Base-by-base conservation (phyloP, 2,888 invertebrate species). In the Operophtera brumata region DNA sequence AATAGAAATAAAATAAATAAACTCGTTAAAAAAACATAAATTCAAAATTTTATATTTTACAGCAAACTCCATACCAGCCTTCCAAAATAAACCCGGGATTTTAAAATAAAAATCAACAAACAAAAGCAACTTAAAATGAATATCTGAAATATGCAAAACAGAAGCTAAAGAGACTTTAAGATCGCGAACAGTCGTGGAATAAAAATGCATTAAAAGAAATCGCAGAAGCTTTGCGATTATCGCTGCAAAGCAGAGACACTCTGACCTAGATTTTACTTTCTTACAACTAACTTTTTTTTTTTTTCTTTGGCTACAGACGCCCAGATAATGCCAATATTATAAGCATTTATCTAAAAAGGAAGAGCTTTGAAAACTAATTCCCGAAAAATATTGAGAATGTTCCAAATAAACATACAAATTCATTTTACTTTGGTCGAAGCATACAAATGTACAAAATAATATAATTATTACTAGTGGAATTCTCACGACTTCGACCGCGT, bases 151-250 rank as follows among this genome's bases (percentile, higher is more conserved):
- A 52, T 52, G 52, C 52, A 54, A 46, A 53, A 41, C 34, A 37
- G 40, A 34, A 41, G 44, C 47, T 51, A 48, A 45, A 40, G 36
- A 48, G 45, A 48, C 48, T 52, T 48, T 49, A 48, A 57, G 52
- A 57, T 42, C 37, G 52, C 48, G 41, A 25, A 37, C 47, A 47
- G 51, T 30, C 39, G 28, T 26, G 41, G 51, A 52, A 48, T 48
- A 48, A 57, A 56, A 52, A 57, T 57, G 57, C 45, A 52, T 42
- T 49, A 37, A 48, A 50, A 43, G 43, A 42, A 52, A 46, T 48
- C 40, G 39, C 32, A 34, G 42, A 5, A 13, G 32, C 20, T 28
- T 5, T 25, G 52, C 36, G 45, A 41, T 57, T 46, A 52, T 52
- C 52, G 57, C 9, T 6, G 46, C 14, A 20, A 26, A 8, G 34